A percentile compares a stretch with the other conserved stretches of the same genome.
These are phyloP conservation scores for Chrysogorgia sp. DNA, from an alignment of 92 coral and sea anemone genomes.

Conservation along the genomic window DNA sequence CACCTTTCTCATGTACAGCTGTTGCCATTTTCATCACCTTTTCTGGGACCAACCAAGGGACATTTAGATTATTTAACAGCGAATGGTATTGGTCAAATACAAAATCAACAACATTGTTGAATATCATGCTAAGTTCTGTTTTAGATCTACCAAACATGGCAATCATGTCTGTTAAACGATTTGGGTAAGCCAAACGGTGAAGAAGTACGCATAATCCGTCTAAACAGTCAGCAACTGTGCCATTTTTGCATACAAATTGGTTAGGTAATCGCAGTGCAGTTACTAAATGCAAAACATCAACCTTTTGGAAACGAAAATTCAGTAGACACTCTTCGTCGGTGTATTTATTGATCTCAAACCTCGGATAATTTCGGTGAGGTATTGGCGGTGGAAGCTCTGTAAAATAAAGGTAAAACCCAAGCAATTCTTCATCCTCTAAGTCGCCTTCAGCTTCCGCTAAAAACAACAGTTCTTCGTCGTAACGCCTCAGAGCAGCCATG, in stretches of 20 bases:
- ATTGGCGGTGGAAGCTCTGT: background rate
- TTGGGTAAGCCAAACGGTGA: conserved; percentile 13
- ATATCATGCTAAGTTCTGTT: no score
- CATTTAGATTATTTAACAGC: conserved; percentile 3
- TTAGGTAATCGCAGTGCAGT: conserved; percentile 26
- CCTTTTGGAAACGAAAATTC: conserved; percentile 17
- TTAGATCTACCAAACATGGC: conserved; percentile 7
- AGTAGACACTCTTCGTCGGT: background rate
- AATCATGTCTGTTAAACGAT: conserved; percentile 18
- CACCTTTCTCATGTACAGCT: conserved; percentile 15
- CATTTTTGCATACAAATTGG: no score
- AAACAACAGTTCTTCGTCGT: conserved; percentile 20
- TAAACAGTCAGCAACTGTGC: conserved; percentile 5
- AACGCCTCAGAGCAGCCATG: conserved; percentile 6
- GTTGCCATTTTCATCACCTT: conserved; percentile 7
- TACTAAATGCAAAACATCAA: conserved; percentile 1
- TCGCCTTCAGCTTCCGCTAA: conserved; percentile 9
- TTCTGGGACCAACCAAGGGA: conserved; percentile 21
- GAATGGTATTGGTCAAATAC: conserved; percentile 12
- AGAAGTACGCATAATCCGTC: conserved; percentile 14
- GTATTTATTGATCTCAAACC: no score
- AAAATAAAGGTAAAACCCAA: conserved; percentile 15
- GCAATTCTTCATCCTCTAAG: conserved; percentile 22
- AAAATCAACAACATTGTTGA: conserved; percentile 30
- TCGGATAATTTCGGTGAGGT: conserved; percentile 18